Conservation (phyloP, 2,797 vertebrate species). For the Ctenopoma multispine region DNA sequence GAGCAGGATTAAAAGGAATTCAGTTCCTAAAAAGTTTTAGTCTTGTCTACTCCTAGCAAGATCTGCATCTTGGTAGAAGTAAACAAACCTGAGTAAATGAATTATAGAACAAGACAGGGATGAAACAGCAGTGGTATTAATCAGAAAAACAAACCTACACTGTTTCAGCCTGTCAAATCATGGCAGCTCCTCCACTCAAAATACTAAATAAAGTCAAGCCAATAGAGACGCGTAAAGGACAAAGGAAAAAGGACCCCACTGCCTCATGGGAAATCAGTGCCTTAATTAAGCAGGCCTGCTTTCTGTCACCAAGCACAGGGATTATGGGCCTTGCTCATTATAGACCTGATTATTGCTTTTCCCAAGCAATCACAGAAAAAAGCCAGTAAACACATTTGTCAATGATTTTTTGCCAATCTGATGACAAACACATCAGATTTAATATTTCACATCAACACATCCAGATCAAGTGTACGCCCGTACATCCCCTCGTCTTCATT, state of each 20-base stretch:
- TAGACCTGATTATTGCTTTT: slow-evolving; percentile 80
- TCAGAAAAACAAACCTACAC: not conserved
- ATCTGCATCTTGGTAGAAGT: slow-evolving; percentile 14
- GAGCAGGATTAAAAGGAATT: slow-evolving; percentile 3
- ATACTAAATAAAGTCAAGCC: slow-evolving; percentile 53
- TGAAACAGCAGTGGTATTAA: not conserved
- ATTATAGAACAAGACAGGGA: not conserved
- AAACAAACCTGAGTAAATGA: not conserved
- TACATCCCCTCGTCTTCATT: not conserved
- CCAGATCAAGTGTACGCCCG: not conserved
- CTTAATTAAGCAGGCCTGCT: slow-evolving; percentile 82
- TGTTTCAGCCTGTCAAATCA: slow-evolving; percentile 33
- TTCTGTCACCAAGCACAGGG: slow-evolving; percentile 76
- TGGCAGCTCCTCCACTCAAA: slow-evolving; percentile 29
- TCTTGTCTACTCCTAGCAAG: too few species aligned
- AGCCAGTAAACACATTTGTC: slow-evolving; percentile 74
- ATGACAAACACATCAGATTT: slow-evolving; percentile 61
- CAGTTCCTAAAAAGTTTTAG: slow-evolving; percentile 41
- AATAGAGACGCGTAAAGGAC: slow-evolving; percentile 56
- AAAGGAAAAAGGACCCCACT: slow-evolving; percentile 35
- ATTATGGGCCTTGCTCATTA: slow-evolving; percentile 77
- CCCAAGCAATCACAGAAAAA: slow-evolving; percentile 71
- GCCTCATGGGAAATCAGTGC: slow-evolving; percentile 82
- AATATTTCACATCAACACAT: slow-evolving; percentile 39
- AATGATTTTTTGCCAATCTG: slow-evolving; percentile 71